phyloP scores from a whole-genome alignment of 2,113 vertebrate genomes.

The Mirounga angustirostris region DNA sequence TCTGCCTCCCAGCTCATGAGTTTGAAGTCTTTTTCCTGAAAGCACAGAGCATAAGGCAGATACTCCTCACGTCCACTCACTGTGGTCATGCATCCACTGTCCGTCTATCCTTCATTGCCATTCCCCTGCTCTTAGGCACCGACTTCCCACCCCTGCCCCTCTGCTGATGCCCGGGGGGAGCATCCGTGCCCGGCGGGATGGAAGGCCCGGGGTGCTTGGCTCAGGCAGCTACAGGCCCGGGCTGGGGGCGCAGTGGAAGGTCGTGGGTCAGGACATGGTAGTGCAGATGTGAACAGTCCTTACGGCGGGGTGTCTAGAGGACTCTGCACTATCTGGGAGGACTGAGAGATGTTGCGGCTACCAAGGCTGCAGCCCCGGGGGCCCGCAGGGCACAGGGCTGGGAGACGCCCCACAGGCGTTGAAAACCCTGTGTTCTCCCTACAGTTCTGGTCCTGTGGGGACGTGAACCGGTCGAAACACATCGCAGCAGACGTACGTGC shows the following conservation, averaged over 20 bases:
- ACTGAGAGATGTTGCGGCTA: background rate
- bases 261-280: background rate
- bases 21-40: background rate
- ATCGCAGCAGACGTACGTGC: rapidly evolving
- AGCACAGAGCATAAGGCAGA: background rate
- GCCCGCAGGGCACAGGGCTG: rapidly evolving
- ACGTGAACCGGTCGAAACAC: too few species aligned
- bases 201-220: background rate
- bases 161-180: too few species aligned
- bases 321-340: background rate
- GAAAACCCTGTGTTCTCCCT: background rate
- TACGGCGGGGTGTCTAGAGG: background rate
- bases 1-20: background rate
- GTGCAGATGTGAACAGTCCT: background rate
- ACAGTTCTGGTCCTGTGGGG: background rate
- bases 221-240: background rate
- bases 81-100: too few species aligned
- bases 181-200: background rate
- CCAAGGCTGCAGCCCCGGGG: too few species aligned
- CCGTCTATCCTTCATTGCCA: background rate
- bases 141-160: too few species aligned
- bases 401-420: rapidly evolving
- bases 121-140: background rate
- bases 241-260: background rate
- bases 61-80: background rate